Base-by-base conservation (phyloP, 2,113 vertebrate genomes). In the Ptychochromis oligacanthus region DNA sequence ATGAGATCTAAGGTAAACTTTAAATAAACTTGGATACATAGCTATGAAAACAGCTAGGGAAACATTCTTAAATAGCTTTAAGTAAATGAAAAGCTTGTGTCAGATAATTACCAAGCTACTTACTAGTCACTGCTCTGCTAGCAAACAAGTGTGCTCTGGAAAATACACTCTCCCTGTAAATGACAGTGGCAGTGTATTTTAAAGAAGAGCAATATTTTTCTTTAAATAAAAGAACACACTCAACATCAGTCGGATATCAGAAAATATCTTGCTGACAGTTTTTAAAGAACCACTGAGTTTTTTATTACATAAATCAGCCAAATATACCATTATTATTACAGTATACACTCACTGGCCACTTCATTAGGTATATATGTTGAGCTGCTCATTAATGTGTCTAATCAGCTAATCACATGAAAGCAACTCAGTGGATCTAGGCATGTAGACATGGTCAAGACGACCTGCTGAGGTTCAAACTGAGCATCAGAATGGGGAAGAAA, bases 91-190 rank as follows among this genome's bases (percentile, higher is more conserved):
- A 77, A 60, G 26, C 14, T 64, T 10, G 14, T 18, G 76, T 59
- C 40, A 64, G n/a, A 77, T 72, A 46, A 79, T 58, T 77, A 74
- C 62, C 40, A 70, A 80, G 77, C 55, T 59, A 24, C 57, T 26
- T 6, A 10, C 49, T 72, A 65, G 36, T 72, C 26, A 2, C 26
- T 17, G 6, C 17, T 17, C 3, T 49, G 28, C 55, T 18, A 22
- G 56, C 38, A 81, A 75, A 83, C 38, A 75, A 85, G 36, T 54
- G 20, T 40, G 58, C 2, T 36, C 22, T 17, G 13, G 43, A 57
- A 65, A 59, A 36, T 13, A 70, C n/a, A 72, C 7, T 36, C 46
- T 46, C 18, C 38, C 18, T 72, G 64, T 65, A 58, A 40, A 85
- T 54, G 65, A 52, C 2, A 52, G 40, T 13, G 11, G 15, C 11